Evolutionary conservation across 2,888 invertebrate genomes (phyloP), one percentile per base, ranked within the genome.

Genomic region (Oeneis ivallda): DNA sequence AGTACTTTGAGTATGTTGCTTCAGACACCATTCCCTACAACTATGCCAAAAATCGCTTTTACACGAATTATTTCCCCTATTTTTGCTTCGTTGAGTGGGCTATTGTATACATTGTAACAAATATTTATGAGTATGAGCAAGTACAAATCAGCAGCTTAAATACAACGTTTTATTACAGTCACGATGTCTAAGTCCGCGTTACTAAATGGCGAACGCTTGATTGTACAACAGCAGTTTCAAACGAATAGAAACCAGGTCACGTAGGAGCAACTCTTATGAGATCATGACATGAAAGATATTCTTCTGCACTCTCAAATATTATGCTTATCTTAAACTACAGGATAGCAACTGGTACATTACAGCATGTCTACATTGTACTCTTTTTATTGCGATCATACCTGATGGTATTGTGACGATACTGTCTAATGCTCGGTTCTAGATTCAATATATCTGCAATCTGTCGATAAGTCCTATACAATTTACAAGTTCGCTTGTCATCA

Each of bases 221-320:
- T 54, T 54, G 54, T 54, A 17, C 39, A 53, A 54, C 39, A 39
- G 54, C 26, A 56, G 56, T 15, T 56, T 17, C 56, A 56, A 56
- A 41, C 39, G 56, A 56, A 41, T 19, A 56, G 11, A 41, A 56
- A 41, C 56, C 56, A 56, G 56, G 39, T 56, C 56, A 41, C 41
- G 56, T 41, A 26, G 19, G 13, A 56, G 56, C 56, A 56, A 13
- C 19, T 19, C 39, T 56, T 56, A 56, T 39, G 19, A 54, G 54
- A 54, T 54, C 54, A 54, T 39, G 54, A 39, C 39, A 13, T 41
- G 19, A 41, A 56, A 41, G 41, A 56, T 56, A 56, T 56, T 56
- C 56, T 39, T 56, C 56, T 56, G 39, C 56, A 41, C 19, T 41
- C 54, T 39, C 39, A 56, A 11, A 17, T 19, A 56, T 41, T 19